Conservation (phyloP, 2,888 invertebrate species). For the Leptinotarsa peninsularis region DNA sequence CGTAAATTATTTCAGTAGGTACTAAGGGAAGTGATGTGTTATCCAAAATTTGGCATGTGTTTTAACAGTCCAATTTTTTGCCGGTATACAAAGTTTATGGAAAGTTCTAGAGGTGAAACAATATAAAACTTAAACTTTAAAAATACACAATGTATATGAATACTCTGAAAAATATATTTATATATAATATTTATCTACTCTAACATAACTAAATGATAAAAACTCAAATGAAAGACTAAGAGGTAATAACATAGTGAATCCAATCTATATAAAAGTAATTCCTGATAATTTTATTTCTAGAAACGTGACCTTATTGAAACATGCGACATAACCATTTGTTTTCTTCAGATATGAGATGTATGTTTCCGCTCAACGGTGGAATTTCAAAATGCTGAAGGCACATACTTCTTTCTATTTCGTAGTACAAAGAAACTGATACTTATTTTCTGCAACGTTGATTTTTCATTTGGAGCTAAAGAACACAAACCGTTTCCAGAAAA, state of each 20-base stretch:
- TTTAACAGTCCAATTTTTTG: background rate
- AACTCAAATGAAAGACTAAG: constrained; percentile 57
- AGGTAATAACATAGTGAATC: constrained; percentile 58
- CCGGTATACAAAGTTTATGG: background rate
- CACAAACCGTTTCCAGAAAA: too few species aligned
- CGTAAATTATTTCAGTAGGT: too few species aligned
- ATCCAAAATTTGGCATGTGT: background rate
- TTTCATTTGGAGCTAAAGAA: too few species aligned
- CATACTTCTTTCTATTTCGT: too few species aligned
- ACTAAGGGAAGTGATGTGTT: too few species aligned
- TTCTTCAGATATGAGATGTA: background rate
- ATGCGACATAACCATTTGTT: background rate
- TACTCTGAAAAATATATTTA: constrained; percentile 64
- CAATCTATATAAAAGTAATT: constrained; percentile 36
- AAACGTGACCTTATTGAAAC: too few species aligned
- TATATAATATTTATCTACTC: constrained; percentile 58
- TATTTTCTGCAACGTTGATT: too few species aligned
- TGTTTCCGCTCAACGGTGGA: background rate
- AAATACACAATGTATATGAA: constrained; percentile 63
- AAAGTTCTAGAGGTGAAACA: constrained; percentile 23
- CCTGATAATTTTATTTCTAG: constrained; percentile 28
- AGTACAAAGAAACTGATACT: too few species aligned
- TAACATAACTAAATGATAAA: constrained; percentile 45
- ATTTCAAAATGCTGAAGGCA: background rate
- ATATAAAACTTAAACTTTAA: constrained; percentile 57